Percentiles rank a stretch among this genome's conserved stretches.
These are phyloP conservation scores for Mobula birostris DNA, from an alignment of 2,113 vertebrate genomes.

Conservation along the genomic window DNA sequence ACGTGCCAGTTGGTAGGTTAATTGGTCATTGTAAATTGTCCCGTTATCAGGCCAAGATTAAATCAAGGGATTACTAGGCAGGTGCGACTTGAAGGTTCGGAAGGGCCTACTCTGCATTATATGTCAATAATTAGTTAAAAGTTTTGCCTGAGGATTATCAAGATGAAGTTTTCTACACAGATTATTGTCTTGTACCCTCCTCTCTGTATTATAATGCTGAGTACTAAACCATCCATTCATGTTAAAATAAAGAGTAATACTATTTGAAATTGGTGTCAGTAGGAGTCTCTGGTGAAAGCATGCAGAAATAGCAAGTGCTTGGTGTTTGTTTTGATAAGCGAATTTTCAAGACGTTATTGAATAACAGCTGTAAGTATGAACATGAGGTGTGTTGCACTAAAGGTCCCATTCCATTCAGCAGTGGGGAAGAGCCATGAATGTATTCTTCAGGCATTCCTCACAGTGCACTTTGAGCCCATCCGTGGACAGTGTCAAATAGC, in stretches of 20 bases:
- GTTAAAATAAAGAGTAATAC: background rate
- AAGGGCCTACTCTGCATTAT: too few relatives aligned
- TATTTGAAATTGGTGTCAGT: background rate
- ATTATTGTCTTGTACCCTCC: background rate
- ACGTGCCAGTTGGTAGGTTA: too few relatives aligned
- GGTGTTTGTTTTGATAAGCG: background rate
- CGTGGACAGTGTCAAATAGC: background rate
- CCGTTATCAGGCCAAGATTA: too few relatives aligned
- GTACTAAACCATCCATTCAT: background rate
- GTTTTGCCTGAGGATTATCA: background rate
- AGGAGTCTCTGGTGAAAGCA: constrained; percentile 46
- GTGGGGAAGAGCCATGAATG: background rate
- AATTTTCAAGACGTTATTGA: background rate
- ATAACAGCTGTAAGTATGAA: background rate
- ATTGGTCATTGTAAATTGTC: too few relatives aligned
- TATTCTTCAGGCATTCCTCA: background rate
- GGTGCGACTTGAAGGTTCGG: too few relatives aligned
- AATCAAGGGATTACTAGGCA: too few relatives aligned
- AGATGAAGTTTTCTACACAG: background rate
- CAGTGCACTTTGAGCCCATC: background rate
- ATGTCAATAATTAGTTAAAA: too few relatives aligned
- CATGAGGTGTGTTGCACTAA: background rate
- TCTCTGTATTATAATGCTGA: background rate
- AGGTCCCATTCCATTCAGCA: background rate
- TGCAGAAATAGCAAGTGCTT: constrained; percentile 36